Conservation (phyloP, 1,140 invertebrate species). For the Polyergus mexicanus region DNA sequence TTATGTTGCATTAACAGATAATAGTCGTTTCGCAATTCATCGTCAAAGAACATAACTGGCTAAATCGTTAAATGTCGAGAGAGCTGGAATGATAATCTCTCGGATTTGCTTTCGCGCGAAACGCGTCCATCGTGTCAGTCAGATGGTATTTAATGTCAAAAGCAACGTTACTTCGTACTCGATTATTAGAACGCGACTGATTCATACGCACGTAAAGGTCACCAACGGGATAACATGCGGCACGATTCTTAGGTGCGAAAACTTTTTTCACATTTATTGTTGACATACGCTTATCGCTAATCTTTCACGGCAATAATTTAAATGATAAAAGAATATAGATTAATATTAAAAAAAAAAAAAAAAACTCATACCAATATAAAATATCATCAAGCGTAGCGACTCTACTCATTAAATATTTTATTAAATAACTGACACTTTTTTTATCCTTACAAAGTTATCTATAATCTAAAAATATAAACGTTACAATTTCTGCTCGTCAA, state of each 20-base stretch:
- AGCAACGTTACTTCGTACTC: constrained; percentile 21
- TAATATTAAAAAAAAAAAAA: background rate
- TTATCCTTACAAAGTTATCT: background rate
- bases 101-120: constrained; percentile 5
- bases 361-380: background rate
- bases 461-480: background rate
- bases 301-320: background rate
- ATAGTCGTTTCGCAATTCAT: background rate
- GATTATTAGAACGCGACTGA: background rate
- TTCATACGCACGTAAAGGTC: constrained; percentile 28
- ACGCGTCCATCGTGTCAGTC: background rate
- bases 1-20: background rate
- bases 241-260: background rate
- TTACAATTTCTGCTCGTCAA: background rate
- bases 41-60: background rate
- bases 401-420: background rate
- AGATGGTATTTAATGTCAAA: constrained; percentile 36
- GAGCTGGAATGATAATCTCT: background rate
- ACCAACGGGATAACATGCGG: constrained; percentile 8
- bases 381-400: too few relatives aligned
- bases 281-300: too few relatives aligned
- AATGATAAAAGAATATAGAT: background rate
- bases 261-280: constrained; percentile 4
- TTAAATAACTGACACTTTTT: background rate
- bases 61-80: constrained; percentile 48